phyloP scores from a whole-genome alignment of 2,113 vertebrate species.

The Theropithecus gelada region DNA sequence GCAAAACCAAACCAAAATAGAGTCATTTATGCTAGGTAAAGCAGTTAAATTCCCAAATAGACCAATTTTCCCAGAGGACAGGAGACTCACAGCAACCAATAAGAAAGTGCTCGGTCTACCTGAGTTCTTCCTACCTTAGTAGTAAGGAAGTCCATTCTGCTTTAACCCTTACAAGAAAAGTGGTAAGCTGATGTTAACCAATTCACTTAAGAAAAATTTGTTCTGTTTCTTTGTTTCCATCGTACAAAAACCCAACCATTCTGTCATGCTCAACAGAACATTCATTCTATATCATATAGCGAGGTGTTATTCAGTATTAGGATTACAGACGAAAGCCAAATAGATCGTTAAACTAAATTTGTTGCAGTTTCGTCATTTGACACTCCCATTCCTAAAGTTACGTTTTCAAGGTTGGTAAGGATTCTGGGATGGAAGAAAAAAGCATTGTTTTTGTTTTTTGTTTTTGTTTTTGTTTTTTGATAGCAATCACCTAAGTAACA shows the following conservation, averaged over 20 bases:
- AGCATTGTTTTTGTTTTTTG: background rate
- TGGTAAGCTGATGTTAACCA: too few species aligned
- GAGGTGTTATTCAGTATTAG: background rate
- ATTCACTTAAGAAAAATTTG: background rate
- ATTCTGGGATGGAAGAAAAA: background rate
- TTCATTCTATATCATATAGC: background rate
- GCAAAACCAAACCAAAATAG: background rate
- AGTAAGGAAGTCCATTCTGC: too few species aligned
- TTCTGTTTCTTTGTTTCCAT: background rate
- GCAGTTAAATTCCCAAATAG: too few species aligned
- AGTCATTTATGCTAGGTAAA: background rate
- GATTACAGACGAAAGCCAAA: background rate
- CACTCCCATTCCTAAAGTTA: background rate
- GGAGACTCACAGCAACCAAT: background rate
- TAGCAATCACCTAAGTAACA: background rate
- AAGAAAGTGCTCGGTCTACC: background rate
- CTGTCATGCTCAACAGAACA: background rate
- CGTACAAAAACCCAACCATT: background rate
- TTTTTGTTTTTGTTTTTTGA: background rate
- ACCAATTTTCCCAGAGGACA: background rate
- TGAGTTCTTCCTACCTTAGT: background rate
- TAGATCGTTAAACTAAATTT: background rate
- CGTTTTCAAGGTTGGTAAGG: background rate
- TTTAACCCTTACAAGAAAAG: background rate
- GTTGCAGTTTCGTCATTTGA: background rate